Conservation (phyloP, 2,888 invertebrate species). For the Hylaea fasciaria region DNA sequence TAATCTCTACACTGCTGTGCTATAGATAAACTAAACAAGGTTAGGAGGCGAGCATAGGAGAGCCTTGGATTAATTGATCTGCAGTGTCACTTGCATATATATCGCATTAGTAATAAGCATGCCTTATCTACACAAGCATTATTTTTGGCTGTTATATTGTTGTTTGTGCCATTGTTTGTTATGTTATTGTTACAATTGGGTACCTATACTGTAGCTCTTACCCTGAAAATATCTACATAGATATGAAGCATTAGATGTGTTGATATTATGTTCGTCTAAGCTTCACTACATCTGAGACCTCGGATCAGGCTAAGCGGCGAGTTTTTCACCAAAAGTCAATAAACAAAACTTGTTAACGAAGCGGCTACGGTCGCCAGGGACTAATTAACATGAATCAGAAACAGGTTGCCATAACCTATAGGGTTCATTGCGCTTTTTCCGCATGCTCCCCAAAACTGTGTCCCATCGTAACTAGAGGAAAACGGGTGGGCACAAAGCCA, state of each 20-base stretch:
- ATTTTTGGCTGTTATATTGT: conserved; percentile 42
- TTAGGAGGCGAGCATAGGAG: conserved; percentile 24
- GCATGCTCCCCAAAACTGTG: conserved; percentile 71
- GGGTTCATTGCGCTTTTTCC: conserved; percentile 70
- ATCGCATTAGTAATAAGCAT: conserved; percentile 41
- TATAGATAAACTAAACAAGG: conserved; percentile 32
- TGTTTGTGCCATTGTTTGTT: conserved; percentile 31
- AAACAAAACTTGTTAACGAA: conserved; percentile 39
- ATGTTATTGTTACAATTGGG: no score
- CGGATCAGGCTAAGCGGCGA: conserved; percentile 4
- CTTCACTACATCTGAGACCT: conserved; percentile 6
- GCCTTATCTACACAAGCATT: conserved; percentile 46
- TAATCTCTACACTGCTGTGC: neutral
- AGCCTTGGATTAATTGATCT: conserved; percentile 50
- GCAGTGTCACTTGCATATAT: conserved; percentile 36
- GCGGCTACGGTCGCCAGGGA: conserved; percentile 46
- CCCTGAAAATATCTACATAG: no score
- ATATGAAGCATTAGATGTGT: conserved; percentile 4
- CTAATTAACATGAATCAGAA: conserved; percentile 65
- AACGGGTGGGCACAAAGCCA: conserved; percentile 84
- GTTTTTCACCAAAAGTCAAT: conserved; percentile 30
- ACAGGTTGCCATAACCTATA: conserved; percentile 71
- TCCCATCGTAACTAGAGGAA: conserved; percentile 70
- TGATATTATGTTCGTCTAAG: conserved; percentile 11
- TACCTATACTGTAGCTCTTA: no score